A percentile compares a stretch with the other conserved stretches of the same genome.
Evolutionary conservation across 2,888 invertebrate genomes (phyloP).

Genomic region (Syrphus vitripennis): DNA sequence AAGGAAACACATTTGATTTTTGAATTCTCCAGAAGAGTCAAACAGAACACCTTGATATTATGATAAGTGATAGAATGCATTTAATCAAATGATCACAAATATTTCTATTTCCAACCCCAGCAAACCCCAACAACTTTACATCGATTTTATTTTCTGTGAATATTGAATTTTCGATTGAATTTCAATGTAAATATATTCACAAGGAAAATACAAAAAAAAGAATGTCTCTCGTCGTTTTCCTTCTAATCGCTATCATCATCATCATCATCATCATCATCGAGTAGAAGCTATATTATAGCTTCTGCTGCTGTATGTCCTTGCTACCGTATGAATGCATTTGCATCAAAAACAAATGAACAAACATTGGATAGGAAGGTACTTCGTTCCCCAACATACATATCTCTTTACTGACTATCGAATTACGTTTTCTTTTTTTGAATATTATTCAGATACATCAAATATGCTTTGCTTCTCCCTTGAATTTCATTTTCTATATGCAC

Average conservation of each 20-base stretch:
- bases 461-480: background rate
- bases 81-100: background rate
- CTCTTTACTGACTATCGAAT: background rate
- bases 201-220: too few species aligned
- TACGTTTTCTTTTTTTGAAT: background rate
- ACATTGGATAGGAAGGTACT: background rate
- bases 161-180: constrained; percentile 3
- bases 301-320: too few species aligned
- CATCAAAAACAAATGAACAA: constrained; percentile 15
- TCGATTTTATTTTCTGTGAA: background rate
- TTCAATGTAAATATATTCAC: constrained; percentile 30
- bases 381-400: background rate
- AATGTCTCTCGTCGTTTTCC: background rate
- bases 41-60: background rate
- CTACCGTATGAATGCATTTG: background rate
- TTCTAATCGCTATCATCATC: background rate
- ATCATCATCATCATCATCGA: too few species aligned
- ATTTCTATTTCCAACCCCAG: background rate
- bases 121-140: background rate
- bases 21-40: background rate
- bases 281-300: too few species aligned
- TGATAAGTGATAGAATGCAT: background rate
- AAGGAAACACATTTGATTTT: background rate
- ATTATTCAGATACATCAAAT: background rate
- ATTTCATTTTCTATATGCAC: background rate